Evolutionary conservation across 64 coral and sea anemone species (phyloP), one percentile per base, ranked within the genome.

Genomic region (Pocillopora damicornis): DNA sequence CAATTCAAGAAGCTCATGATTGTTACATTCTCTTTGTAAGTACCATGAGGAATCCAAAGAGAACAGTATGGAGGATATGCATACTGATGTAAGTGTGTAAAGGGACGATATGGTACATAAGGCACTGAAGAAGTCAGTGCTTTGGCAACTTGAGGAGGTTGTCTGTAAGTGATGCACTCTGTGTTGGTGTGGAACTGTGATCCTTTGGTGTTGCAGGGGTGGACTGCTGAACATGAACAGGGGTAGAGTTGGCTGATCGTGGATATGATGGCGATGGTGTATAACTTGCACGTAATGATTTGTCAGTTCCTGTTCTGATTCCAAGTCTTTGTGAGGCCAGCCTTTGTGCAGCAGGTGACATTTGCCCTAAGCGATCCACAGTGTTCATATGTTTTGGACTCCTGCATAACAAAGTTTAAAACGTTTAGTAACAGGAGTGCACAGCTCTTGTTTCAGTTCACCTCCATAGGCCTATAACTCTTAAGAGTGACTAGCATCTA

Each of bases 331-430:
- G 67, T 61, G 95, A 98, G 14, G 95, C 95, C 34, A 98, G 73
- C 58, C 83, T 87, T 72, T 98, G 92, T 67, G 89, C 95, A n/a
- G 95, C 95, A 76, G 95, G 95, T 11, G 95, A 98, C 87, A 98
- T 88, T 16, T 89, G 88, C 22, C 66, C 89, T 4, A 98, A 81
- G 4, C 90, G 92, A 10, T 98, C 95, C 12, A 88, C 76, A 26
- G 92, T 89, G 65, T 83, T 98, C 75, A 89, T 64, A 51, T 81
- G 86, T 66, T 86, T 88, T 34, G 95, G 95, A 57, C 89, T 91
- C 89, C 95, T 98, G 60, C 26, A 35, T 51, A 73, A 66, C 35
- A 79, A 79, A 37, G 38, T 56, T 26, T 17, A 22, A 60, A 5
- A 60, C 12, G 22, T 30, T 30, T 17, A 20, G 14, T 25, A 58